Evolutionary conservation across 2,797 vertebrate species (phyloP).

Genomic region (Gambelia wislizenii): DNA sequence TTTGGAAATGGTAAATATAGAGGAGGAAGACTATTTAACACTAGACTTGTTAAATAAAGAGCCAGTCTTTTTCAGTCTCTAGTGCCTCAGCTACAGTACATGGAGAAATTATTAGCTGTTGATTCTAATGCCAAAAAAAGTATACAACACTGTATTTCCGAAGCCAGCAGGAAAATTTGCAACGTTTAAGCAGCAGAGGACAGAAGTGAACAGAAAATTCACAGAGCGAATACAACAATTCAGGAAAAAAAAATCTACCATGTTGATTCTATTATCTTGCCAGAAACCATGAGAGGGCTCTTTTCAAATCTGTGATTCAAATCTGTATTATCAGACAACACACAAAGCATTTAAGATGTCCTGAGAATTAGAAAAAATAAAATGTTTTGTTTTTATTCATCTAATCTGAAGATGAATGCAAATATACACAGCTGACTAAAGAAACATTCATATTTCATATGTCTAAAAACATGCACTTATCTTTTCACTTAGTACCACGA

Average conservation of each 20-base stretch:
- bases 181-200: constrained; percentile 29
- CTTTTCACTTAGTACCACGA: neutral
- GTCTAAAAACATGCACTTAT: neutral
- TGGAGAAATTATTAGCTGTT: constrained; percentile 7
- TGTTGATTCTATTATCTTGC: neutral
- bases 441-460: neutral
- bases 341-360: neutral
- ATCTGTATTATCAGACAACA: constrained; percentile 1
- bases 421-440: neutral
- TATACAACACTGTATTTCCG: neutral
- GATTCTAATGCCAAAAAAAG: neutral
- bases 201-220: constrained; percentile 2
- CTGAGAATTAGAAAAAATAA: constrained; percentile 29
- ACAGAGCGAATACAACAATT: neutral
- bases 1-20: neutral
- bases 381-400: constrained; percentile 14
- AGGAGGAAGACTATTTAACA: neutral
- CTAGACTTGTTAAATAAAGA: neutral
- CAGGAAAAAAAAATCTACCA: constrained; percentile 19
- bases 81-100: neutral
- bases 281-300: constrained; percentile 6
- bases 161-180: constrained; percentile 10
- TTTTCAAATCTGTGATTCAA: neutral
- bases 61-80: neutral
- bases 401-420: neutral